These are phyloP conservation scores for Pandemis cinnamomeana DNA, from an alignment of 2,888 invertebrate species.

Conservation along the genomic window DNA sequence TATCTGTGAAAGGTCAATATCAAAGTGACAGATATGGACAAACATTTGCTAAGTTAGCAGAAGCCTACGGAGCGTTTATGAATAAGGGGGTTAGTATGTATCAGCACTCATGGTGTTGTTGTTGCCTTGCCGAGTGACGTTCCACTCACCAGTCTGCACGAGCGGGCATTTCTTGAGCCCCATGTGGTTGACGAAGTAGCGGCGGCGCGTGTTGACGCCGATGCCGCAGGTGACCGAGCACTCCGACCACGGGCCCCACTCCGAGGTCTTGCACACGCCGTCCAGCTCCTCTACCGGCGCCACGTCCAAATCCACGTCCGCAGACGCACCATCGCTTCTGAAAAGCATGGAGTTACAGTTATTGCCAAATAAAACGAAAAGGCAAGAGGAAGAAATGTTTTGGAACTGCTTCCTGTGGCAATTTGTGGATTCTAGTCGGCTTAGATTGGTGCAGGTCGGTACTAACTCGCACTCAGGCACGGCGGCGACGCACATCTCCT, in stretches of 20 bases:
- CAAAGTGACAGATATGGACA: too few relatives aligned
- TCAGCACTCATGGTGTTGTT: neutral
- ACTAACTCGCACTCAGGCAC: conserved; percentile 90
- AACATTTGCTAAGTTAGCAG: too few relatives aligned
- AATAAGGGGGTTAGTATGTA: too few relatives aligned
- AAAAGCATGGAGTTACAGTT: neutral
- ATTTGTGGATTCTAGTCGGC: too few relatives aligned
- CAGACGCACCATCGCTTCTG: conserved; percentile 56
- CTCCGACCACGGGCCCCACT: conserved; percentile 93
- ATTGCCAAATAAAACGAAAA: neutral
- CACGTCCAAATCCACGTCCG: conserved; percentile 50
- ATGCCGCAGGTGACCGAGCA: conserved; percentile 94
- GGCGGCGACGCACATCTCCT: conserved; percentile 95
- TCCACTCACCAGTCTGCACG: conserved; percentile 82
- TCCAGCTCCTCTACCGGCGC: conserved; percentile 54
- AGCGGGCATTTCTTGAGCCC: conserved; percentile 93
- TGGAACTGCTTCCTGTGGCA: too few relatives aligned
- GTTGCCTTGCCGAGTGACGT: neutral
- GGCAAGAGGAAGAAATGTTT: too few relatives aligned
- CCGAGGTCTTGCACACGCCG: conserved; percentile 87
- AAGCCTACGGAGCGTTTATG: too few relatives aligned
- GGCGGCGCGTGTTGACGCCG: conserved; percentile 89
- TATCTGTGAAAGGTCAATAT: too few relatives aligned
- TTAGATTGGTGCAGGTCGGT: too few relatives aligned
- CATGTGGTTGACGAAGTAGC: conserved; percentile 89